A percentile compares a stretch with the other conserved stretches of the same genome.
Evolutionary conservation across 2,888 invertebrate species (phyloP).

Genomic region (Chalcosyrphus nemorum): DNA sequence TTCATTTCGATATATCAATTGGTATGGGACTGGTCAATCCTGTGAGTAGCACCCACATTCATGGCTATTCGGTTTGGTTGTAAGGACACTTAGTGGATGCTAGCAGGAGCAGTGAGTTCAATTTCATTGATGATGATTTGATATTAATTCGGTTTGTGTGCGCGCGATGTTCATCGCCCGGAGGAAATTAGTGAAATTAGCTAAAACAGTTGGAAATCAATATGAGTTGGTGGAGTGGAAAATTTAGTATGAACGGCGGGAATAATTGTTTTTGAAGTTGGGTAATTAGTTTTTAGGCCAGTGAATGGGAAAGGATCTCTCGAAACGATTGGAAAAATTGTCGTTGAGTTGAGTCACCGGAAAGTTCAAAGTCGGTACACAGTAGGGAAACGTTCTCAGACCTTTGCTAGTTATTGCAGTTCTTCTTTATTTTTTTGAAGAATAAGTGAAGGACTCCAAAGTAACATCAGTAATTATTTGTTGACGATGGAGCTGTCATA

Average conservation of each 20-base stretch:
- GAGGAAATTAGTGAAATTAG: conserved; percentile 22
- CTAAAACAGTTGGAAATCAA: conserved; percentile 11
- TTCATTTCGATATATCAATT: conserved; percentile 63
- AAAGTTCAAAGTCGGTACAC: too few species aligned
- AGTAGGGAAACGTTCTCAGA: too few species aligned
- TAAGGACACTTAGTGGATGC: conserved; percentile 1
- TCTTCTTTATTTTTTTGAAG: too few species aligned
- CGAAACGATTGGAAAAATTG: too few species aligned
- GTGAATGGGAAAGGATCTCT: too few species aligned
- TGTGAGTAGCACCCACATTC: conserved; percentile 34
- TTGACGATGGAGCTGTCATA: too few species aligned
- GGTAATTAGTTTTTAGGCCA: neutral
- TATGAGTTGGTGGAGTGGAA: neutral
- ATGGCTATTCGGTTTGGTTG: neutral
- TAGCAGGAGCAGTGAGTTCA: neutral
- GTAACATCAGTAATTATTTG: too few species aligned
- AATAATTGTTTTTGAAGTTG: conserved; percentile 21
- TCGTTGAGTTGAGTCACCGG: too few species aligned
- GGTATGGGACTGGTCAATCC: conserved; percentile 60
- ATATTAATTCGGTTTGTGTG: conserved; percentile 45
- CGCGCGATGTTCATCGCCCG: conserved; percentile 33
- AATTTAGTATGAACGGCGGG: neutral
- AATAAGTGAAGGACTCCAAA: too few species aligned
- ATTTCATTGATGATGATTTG: conserved; percentile 54
- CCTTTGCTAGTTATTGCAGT: too few species aligned